These are phyloP conservation scores for Marmota flaviventris DNA, from an alignment of 2,113 vertebrate species.

Conservation along the genomic window DNA sequence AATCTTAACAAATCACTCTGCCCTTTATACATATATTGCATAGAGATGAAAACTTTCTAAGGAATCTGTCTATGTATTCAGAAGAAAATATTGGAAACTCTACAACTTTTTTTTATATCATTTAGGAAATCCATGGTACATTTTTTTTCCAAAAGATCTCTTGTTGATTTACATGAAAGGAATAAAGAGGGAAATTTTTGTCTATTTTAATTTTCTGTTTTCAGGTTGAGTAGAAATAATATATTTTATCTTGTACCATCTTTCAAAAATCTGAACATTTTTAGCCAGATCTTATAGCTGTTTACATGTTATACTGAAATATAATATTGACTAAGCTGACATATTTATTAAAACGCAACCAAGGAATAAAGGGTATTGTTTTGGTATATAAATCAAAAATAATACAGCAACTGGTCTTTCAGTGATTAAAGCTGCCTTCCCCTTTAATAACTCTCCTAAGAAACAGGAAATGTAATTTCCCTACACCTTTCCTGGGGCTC, in stretches of 20 bases:
- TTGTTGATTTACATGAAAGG: slow-evolving; percentile 33
- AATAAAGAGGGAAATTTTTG: slow-evolving; percentile 58
- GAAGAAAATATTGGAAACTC: not conserved
- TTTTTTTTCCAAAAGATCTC: not conserved
- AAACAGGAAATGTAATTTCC: slow-evolving; percentile 86
- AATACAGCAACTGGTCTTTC: slow-evolving; percentile 81
- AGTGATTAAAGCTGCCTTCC: slow-evolving; percentile 85
- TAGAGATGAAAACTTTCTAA: slow-evolving; percentile 27
- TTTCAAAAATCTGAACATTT: slow-evolving; percentile 78
- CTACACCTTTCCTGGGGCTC: slow-evolving; percentile 86
- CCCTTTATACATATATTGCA: not conserved
- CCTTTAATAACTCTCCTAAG: slow-evolving; percentile 84
- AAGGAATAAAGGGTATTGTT: slow-evolving; percentile 79
- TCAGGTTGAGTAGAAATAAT: slow-evolving; percentile 73
- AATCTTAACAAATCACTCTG: slow-evolving; percentile 61
- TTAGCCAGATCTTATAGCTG: slow-evolving; percentile 64
- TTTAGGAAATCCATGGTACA: not conserved
- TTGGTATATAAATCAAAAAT: slow-evolving; percentile 84
- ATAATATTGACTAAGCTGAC: slow-evolving; percentile 81
- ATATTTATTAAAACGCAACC: slow-evolving; percentile 71
- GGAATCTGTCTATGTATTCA: slow-evolving; percentile 26
- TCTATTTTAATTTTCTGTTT: slow-evolving; percentile 76
- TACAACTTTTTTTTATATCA: not conserved
- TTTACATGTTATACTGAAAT: slow-evolving; percentile 64
- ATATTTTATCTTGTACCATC: slow-evolving; percentile 73